Conservation (phyloP, 2,888 invertebrate species). For the Caenorhabditis drosophilae region DNA sequence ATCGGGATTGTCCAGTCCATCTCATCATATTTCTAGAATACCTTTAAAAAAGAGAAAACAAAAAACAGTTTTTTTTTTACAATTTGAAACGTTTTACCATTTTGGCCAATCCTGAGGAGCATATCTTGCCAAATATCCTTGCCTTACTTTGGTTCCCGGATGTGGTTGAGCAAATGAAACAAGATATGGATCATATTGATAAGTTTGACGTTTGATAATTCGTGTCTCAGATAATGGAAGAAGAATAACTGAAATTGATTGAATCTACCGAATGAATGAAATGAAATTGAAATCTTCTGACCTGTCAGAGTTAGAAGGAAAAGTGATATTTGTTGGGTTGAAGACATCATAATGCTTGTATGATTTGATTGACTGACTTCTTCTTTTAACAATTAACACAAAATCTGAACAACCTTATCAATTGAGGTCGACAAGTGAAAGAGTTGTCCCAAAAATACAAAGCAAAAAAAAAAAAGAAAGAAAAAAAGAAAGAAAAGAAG, state of each 20-base stretch:
- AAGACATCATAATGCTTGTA: too few relatives aligned
- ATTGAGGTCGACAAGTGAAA: too few relatives aligned
- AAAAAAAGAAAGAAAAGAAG: too few relatives aligned
- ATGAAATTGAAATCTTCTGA: background rate
- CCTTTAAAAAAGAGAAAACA: constrained; percentile 44
- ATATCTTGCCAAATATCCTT: constrained; percentile 51
- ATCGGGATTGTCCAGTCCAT: constrained; percentile 50
- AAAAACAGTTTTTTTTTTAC: background rate
- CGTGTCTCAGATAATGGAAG: constrained; percentile 4
- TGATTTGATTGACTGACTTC: too few relatives aligned
- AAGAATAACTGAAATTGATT: background rate
- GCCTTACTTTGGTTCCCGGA: constrained; percentile 43
- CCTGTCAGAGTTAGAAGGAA: too few relatives aligned
- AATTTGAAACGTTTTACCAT: constrained; percentile 30
- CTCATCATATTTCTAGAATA: constrained; percentile 57
- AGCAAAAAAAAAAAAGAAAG: too few relatives aligned
- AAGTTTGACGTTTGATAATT: constrained; percentile 50
- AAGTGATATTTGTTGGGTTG: too few relatives aligned
- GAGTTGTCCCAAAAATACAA: too few relatives aligned
- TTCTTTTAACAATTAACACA: too few relatives aligned
- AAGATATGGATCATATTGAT: constrained; percentile 49
- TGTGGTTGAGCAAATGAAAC: constrained; percentile 51
- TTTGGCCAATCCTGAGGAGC: constrained; percentile 57
- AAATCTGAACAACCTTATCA: too few relatives aligned
- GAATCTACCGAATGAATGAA: background rate